phyloP scores from a whole-genome alignment of 2,797 vertebrate species.

The Melanotaenia trifasciata region DNA sequence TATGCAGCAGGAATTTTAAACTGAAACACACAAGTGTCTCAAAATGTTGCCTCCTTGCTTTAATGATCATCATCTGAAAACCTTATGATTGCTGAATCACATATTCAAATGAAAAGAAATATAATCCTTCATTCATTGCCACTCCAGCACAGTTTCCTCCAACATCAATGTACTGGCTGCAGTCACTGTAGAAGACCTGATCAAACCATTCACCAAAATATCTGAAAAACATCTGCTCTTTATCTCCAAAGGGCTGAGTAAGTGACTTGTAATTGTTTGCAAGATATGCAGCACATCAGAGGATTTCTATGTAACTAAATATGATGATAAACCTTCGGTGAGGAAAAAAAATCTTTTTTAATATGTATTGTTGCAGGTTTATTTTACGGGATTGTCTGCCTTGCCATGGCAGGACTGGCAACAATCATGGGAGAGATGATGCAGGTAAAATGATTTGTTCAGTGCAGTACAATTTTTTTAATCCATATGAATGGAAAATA shows the following conservation, averaged over 20 bases:
- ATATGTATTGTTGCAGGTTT: constrained; percentile 77
- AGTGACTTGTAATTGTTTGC: constrained; percentile 47
- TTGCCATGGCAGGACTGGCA: constrained; percentile 90
- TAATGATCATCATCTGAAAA: too few relatives aligned
- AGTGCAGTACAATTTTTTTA: too few relatives aligned
- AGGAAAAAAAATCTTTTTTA: background rate
- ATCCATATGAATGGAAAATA: too few relatives aligned
- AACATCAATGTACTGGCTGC: constrained; percentile 92
- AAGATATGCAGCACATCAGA: background rate
- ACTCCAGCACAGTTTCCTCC: constrained; percentile 90
- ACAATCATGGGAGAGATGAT: constrained; percentile 89
- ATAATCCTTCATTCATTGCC: too few relatives aligned
- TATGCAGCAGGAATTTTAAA: too few relatives aligned
- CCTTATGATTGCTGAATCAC: too few relatives aligned
- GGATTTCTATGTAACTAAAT: background rate
- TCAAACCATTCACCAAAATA: constrained; percentile 83
- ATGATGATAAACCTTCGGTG: background rate
- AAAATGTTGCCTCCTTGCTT: too few relatives aligned
- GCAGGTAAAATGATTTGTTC: constrained; percentile 80
- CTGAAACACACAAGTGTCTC: too few relatives aligned
- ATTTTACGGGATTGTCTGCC: constrained; percentile 87
- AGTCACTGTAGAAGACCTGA: constrained; percentile 90
- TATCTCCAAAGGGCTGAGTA: constrained; percentile 91
- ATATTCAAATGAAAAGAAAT: too few relatives aligned
- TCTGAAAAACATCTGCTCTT: constrained; percentile 86